Evolutionary conservation across 2,888 invertebrate genomes (phyloP).

Genomic region (Agrotis segetum): DNA sequence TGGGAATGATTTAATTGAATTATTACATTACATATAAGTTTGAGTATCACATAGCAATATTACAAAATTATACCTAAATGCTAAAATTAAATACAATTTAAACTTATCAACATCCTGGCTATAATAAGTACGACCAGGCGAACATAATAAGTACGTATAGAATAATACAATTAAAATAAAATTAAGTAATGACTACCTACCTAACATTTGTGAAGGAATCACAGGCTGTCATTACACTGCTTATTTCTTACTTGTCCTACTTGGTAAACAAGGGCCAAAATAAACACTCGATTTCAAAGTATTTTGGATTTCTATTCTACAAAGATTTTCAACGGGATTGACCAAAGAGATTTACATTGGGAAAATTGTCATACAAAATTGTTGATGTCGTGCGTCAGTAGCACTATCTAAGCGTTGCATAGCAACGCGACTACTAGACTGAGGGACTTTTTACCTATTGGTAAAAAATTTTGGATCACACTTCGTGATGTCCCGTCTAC

Average conservation of each 20-base stretch:
- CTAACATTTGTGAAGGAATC: slow-evolving; percentile 44
- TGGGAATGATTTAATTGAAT: slow-evolving; percentile 68
- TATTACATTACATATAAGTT: slow-evolving; percentile 25
- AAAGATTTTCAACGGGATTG: too few relatives aligned
- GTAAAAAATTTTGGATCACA: too few relatives aligned
- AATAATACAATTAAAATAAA: slow-evolving; percentile 25
- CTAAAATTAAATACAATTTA: slow-evolving; percentile 27
- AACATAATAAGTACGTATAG: slow-evolving; percentile 18
- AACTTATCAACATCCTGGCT: slow-evolving; percentile 23
- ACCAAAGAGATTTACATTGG: too few relatives aligned
- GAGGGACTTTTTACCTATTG: too few relatives aligned
- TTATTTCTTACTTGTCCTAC: slow-evolving; percentile 7
- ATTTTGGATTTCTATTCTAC: too few relatives aligned
- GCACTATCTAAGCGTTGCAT: too few relatives aligned
- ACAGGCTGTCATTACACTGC: slow-evolving; percentile 32
- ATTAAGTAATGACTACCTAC: slow-evolving; percentile 21
- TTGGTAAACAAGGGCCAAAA: not conserved
- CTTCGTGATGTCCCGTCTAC: too few relatives aligned
- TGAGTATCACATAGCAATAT: slow-evolving; percentile 43
- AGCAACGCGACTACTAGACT: too few relatives aligned
- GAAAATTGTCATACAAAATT: too few relatives aligned
- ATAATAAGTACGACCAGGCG: slow-evolving; percentile 10
- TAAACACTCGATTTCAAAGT: too few relatives aligned
- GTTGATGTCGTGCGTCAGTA: too few relatives aligned
- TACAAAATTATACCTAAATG: slow-evolving; percentile 30